These are phyloP conservation scores for Drosophila emarginata DNA, from an alignment of 2,888 invertebrate genomes.

Conservation along the genomic window DNA sequence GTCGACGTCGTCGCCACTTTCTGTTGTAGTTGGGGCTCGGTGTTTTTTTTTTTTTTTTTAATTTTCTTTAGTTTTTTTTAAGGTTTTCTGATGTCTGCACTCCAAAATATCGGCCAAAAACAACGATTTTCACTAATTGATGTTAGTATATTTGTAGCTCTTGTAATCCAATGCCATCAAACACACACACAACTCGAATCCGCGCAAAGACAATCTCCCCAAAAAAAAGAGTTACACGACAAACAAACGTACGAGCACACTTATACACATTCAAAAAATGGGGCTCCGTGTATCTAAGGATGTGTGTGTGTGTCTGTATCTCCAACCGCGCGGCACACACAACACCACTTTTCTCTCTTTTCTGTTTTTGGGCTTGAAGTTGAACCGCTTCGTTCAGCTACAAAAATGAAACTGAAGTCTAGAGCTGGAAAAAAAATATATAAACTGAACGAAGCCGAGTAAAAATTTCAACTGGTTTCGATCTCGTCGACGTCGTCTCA, in stretches of 20 bases:
- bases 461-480: conserved; percentile 14
- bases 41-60: conserved; percentile 26
- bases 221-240: conserved; percentile 25
- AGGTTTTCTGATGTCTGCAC: conserved; percentile 31
- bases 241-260: conserved; percentile 26
- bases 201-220: conserved; percentile 43
- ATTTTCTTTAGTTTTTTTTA: conserved; percentile 10
- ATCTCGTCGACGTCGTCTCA: not conserved
- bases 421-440: conserved; percentile 57
- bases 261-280: not conserved
- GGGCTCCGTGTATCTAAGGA: conserved; percentile 8
- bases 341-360: conserved; percentile 31
- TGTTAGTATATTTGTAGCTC: conserved; percentile 11
- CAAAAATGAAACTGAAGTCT: conserved; percentile 77
- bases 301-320: conserved; percentile 22
- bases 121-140: conserved; percentile 22
- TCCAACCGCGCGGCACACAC: conserved; percentile 5
- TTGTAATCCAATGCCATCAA: conserved; percentile 66
- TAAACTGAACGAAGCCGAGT: conserved; percentile 24
- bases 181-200: conserved; percentile 44
- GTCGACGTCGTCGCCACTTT: conserved; percentile 48
- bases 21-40: conserved; percentile 65
- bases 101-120: conserved; percentile 41
- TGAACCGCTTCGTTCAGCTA: conserved; percentile 78
- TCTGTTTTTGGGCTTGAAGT: conserved; percentile 29